Percentiles rank a stretch among this genome's conserved stretches.
These are phyloP conservation scores for Chrysomallon squamiferum DNA, from an alignment of 1,140 invertebrate species.

Conservation along the genomic window DNA sequence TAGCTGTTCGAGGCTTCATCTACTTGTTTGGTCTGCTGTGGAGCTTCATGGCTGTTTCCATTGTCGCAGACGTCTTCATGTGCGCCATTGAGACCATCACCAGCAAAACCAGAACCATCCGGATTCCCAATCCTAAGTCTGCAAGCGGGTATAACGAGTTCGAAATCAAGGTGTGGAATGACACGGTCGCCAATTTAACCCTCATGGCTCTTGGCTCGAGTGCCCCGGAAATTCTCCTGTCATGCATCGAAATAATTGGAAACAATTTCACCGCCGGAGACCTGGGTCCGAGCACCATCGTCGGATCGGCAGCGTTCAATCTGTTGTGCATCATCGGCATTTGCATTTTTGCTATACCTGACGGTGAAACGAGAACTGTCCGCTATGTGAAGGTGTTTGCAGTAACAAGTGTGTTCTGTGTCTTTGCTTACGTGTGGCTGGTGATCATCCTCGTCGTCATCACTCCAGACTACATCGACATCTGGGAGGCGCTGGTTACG, in stretches of 20 bases:
- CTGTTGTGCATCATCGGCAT: slow-evolving; percentile 70
- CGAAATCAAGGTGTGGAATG: slow-evolving; percentile 68
- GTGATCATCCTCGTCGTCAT: slow-evolving; percentile 67
- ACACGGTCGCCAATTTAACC: slow-evolving; percentile 75
- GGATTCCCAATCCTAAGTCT: slow-evolving; percentile 47
- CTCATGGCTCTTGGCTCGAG: slow-evolving; percentile 74
- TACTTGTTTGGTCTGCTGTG: slow-evolving; percentile 70
- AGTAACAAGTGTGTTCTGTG: slow-evolving; percentile 68
- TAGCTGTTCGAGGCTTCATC: slow-evolving; percentile 61
- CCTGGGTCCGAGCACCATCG: slow-evolving; percentile 73
- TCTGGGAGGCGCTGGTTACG: slow-evolving; percentile 73
- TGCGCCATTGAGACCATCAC: slow-evolving; percentile 74
- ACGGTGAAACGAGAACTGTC: slow-evolving; percentile 66
- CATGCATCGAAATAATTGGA: slow-evolving; percentile 70
- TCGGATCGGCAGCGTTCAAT: slow-evolving; percentile 75
- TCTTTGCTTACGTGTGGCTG: slow-evolving; percentile 75
- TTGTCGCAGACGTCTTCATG: slow-evolving; percentile 72
- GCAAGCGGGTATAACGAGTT: slow-evolving; percentile 37
- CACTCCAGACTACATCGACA: slow-evolving; percentile 67
- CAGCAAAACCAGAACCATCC: slow-evolving; percentile 68
- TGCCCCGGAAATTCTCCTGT: slow-evolving; percentile 73
- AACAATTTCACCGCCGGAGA: slow-evolving; percentile 67
- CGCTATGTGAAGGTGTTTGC: slow-evolving; percentile 69
- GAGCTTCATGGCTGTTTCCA: slow-evolving; percentile 68
- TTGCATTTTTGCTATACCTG: slow-evolving; percentile 68